phyloP scores from a whole-genome alignment of 2,888 invertebrate species.

The Cephalotes varians region DNA sequence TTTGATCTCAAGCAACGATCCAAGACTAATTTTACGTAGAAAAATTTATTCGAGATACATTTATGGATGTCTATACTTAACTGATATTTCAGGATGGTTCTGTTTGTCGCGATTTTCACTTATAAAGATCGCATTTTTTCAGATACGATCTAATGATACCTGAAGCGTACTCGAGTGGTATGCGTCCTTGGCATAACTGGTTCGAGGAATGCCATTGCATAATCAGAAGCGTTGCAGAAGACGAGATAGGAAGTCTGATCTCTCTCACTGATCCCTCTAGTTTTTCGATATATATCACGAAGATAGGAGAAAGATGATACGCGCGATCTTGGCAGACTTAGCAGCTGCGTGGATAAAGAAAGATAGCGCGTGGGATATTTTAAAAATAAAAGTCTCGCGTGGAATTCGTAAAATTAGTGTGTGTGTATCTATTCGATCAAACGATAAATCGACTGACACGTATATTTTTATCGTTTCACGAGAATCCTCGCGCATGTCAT shows the following conservation, averaged over 20 bases:
- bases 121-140: neutral
- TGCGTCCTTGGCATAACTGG: constrained; percentile 75
- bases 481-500: too few species aligned
- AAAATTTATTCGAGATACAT: neutral
- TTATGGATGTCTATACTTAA: neutral
- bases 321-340: constrained; percentile 15
- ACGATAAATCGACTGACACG: neutral
- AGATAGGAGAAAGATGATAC: constrained; percentile 29
- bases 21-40: neutral
- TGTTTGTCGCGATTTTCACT: constrained; percentile 48
- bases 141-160: constrained; percentile 32
- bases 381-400: constrained; percentile 26
- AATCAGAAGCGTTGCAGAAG: constrained; percentile 59
- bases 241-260: constrained; percentile 55
- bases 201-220: constrained; percentile 74
- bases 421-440: constrained; percentile 15
- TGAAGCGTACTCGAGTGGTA: constrained; percentile 55
- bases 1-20: neutral
- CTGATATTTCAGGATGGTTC: neutral
- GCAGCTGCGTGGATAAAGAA: neutral
- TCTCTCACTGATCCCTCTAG: constrained; percentile 15
- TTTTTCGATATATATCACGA: constrained; percentile 18
- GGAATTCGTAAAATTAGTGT: neutral
- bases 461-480: constrained; percentile 37
- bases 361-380: neutral